Percentiles rank a stretch among this genome's conserved stretches.
Conservation (phyloP, 2,113 vertebrate species). For the Paralichthys olivaceus region DNA sequence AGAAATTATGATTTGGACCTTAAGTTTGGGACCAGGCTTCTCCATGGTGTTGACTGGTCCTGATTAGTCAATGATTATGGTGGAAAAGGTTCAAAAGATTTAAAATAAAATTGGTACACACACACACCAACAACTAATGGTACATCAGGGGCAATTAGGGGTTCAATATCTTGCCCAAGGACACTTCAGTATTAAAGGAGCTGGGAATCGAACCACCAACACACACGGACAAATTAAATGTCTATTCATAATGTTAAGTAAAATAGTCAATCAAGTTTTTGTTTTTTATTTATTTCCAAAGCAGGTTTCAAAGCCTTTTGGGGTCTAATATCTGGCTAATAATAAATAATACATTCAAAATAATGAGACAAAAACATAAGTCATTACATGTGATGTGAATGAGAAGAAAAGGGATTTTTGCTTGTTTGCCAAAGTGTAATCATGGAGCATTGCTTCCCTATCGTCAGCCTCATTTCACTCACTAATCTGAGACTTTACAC, state of each 20-base stretch:
- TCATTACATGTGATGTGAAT: neutral
- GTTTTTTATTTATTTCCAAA: neutral
- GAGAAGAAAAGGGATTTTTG: neutral
- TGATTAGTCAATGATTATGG: too few relatives aligned
- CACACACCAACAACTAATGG: too few relatives aligned
- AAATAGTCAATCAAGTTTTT: neutral
- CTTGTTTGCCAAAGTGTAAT: conserved; percentile 19
- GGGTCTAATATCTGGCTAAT: neutral
- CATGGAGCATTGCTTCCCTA: conserved; percentile 11
- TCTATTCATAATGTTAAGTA: too few relatives aligned
- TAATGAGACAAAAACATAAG: neutral
- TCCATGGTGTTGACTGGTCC: too few relatives aligned
- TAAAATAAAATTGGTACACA: too few relatives aligned
- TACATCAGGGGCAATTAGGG: too few relatives aligned
- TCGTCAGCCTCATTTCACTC: conserved; percentile 24
- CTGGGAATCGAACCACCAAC: neutral
- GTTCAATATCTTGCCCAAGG: too few relatives aligned
- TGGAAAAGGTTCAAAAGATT: too few relatives aligned
- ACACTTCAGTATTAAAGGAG: too few relatives aligned
- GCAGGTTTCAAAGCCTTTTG: neutral
- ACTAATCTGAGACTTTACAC: conserved; percentile 38
- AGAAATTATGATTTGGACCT: too few relatives aligned
- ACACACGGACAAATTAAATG: too few relatives aligned
- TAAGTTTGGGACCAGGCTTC: too few relatives aligned
- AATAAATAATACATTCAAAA: neutral